These are phyloP conservation scores for Nephrocerus scutellatus DNA, from an alignment of 2,888 invertebrate genomes.

Conservation along the genomic window DNA sequence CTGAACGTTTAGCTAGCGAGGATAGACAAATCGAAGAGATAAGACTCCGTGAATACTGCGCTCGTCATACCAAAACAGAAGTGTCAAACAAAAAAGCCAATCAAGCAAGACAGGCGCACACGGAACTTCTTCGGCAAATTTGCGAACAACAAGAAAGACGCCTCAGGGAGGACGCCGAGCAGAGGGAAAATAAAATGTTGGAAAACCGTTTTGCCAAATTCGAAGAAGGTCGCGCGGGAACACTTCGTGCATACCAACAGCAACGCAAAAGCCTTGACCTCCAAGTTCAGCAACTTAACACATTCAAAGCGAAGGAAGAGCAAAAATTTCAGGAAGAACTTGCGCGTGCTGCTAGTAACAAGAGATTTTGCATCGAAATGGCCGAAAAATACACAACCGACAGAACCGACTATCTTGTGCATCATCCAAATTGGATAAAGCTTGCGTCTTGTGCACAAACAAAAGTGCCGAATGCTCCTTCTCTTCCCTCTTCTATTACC, in stretches of 20 bases:
- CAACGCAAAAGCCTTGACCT: conserved; percentile 28
- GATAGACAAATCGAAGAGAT: conserved; percentile 32
- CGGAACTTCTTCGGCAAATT: conserved; percentile 32
- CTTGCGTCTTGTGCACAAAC: conserved; percentile 26
- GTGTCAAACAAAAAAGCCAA: conserved; percentile 26
- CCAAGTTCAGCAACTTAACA: conserved; percentile 32
- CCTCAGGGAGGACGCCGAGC: conserved; percentile 28
- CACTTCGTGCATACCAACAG: conserved; percentile 21
- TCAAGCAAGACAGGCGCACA: conserved; percentile 29
- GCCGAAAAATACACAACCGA: conserved; percentile 29
- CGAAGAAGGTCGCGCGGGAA: conserved; percentile 24
- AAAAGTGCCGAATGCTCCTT: conserved; percentile 23
- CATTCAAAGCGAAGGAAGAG: conserved; percentile 31
- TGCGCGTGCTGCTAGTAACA: conserved; percentile 31
- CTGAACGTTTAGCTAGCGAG: conserved; percentile 29
- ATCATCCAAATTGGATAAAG: conserved; percentile 40
- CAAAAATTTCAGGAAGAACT: conserved; percentile 27
- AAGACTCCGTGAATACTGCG: conserved; percentile 29
- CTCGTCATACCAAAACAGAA: conserved; percentile 24
- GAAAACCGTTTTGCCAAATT: conserved; percentile 36
- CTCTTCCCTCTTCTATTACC: too few species aligned
- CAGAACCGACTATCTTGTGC: conserved; percentile 32
- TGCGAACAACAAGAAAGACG: conserved; percentile 34
- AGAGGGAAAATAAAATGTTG: conserved; percentile 32
- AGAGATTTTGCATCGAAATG: conserved; percentile 29